A percentile compares a stretch with the other conserved stretches of the same genome.
Evolutionary conservation across 2,888 invertebrate species (phyloP).

Genomic region (Halictus ligatus): DNA sequence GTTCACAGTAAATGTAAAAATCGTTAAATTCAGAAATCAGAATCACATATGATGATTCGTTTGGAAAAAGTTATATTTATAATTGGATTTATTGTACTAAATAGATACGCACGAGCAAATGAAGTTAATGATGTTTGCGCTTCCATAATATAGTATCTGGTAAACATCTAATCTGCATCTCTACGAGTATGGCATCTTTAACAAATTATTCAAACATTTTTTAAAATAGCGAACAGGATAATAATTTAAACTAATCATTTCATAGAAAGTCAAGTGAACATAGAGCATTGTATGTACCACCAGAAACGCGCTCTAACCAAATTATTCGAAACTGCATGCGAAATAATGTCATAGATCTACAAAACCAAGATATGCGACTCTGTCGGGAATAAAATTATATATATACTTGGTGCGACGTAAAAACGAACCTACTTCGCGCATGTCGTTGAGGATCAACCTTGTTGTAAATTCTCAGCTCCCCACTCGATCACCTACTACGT

Average conservation of each 20-base stretch:
- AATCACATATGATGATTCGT: neutral
- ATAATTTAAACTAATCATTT: constrained; percentile 34
- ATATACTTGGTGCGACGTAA: too few relatives aligned
- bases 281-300: constrained; percentile 6
- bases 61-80: neutral
- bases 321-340: neutral
- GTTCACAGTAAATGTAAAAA: neutral
- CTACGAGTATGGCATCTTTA: constrained; percentile 26
- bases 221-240: constrained; percentile 30
- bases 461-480: too few relatives aligned
- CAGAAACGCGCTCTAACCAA: neutral
- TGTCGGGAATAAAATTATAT: neutral
- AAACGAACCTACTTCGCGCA: too few relatives aligned
- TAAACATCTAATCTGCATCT: constrained; percentile 9
- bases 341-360: neutral
- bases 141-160: constrained; percentile 50
- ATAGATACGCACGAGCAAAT: constrained; percentile 75
- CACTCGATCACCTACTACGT: too few relatives aligned
- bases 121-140: constrained; percentile 75
- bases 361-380: neutral
- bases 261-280: constrained; percentile 26
- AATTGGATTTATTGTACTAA: constrained; percentile 10
- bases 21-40: neutral
- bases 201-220: constrained; percentile 23
- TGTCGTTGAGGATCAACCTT: too few relatives aligned